Conservation (phyloP, 2,888 invertebrate species). For the Glaucopsyche alexis region DNA sequence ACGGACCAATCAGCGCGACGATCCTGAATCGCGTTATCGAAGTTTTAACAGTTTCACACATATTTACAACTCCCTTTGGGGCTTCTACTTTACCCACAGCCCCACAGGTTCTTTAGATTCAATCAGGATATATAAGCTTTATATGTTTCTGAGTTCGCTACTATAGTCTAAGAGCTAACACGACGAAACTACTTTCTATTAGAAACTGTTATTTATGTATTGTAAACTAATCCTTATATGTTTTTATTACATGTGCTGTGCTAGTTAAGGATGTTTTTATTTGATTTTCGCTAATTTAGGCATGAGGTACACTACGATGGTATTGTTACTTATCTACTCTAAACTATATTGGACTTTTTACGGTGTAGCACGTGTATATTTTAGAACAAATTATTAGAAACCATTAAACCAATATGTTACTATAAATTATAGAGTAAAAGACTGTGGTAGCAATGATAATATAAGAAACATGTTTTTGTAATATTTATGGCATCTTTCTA, state of each 20-base stretch:
- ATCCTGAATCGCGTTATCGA: no score
- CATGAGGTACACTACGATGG: background rate
- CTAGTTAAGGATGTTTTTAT: conserved; percentile 15
- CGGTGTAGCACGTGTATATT: background rate
- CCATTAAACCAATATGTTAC: no score
- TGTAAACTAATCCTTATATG: background rate
- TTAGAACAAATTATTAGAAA: background rate
- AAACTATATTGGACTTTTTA: background rate
- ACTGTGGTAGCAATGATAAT: no score
- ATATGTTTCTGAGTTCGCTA: no score
- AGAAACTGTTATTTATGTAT: conserved; percentile 12
- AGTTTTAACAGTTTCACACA: no score
- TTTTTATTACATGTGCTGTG: background rate
- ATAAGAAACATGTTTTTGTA: no score
- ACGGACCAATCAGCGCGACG: no score
- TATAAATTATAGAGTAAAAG: background rate
- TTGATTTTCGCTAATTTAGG: background rate
- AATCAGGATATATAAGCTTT: no score
- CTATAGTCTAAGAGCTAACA: conserved; percentile 36
- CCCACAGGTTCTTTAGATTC: no score
- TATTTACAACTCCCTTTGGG: no score
- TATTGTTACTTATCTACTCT: background rate
- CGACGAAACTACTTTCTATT: conserved; percentile 11
- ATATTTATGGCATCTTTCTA: no score
- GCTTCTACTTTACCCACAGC: no score